phyloP scores from a whole-genome alignment of 2,888 invertebrate species.

The Hydriomena furcata region DNA sequence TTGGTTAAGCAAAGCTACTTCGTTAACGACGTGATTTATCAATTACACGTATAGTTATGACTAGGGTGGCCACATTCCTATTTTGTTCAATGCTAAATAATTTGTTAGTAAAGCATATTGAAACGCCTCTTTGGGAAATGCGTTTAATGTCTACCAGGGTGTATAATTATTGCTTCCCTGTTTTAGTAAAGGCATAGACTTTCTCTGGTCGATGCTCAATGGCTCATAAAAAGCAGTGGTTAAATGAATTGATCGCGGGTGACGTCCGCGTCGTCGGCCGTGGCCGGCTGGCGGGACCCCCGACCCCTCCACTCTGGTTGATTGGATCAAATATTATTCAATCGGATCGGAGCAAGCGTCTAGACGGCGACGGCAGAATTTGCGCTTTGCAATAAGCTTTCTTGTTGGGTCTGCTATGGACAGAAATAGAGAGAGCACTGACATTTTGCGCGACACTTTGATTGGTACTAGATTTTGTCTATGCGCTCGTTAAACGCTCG shows the following conservation, averaged over 20 bases:
- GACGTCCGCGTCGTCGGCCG: conserved; percentile 45
- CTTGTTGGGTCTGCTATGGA: conserved; percentile 72
- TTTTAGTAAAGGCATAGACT: conserved; percentile 38
- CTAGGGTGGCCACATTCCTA: conserved; percentile 12
- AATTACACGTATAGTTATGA: conserved; percentile 24
- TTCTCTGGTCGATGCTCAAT: conserved; percentile 43
- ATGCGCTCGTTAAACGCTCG: conserved; percentile 56
- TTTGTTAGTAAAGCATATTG: too few relatives aligned
- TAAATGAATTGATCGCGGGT: conserved; percentile 61
- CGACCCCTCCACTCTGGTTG: conserved; percentile 74
- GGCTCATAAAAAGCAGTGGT: conserved; percentile 49
- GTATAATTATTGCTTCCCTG: conserved; percentile 14
- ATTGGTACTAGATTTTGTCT: conserved; percentile 67
- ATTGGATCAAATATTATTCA: conserved; percentile 82
- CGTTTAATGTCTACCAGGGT: conserved; percentile 7
- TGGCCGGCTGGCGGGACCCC: conserved; percentile 64
- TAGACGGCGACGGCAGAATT: conserved; percentile 79
- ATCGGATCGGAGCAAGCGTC: conserved; percentile 73
- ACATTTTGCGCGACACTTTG: conserved; percentile 70
- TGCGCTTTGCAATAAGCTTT: conserved; percentile 74
- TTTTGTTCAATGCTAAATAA: conserved; percentile 10
- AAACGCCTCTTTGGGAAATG: neutral
- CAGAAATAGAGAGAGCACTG: conserved; percentile 79
- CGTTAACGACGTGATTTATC: conserved; percentile 36
- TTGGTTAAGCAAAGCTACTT: conserved; percentile 35